These are phyloP conservation scores for Rhinogobius similis DNA, from an alignment of 2,113 vertebrate genomes.

Conservation along the genomic window DNA sequence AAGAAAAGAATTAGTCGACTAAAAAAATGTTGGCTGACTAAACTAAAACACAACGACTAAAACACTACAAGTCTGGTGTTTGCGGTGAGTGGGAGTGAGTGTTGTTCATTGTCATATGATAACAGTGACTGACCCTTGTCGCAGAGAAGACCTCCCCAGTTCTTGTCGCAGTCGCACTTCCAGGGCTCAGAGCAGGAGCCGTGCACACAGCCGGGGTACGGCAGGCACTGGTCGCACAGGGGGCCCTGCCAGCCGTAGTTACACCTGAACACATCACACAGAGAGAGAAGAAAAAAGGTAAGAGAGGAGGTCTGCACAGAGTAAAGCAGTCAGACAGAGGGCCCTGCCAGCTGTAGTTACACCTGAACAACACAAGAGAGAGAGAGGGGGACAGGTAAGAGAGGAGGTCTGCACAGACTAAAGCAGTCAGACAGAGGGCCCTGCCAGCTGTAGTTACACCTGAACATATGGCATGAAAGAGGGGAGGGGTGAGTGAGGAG, in stretches of 20 bases:
- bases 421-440: conserved; percentile 89
- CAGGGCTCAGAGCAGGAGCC: conserved; percentile 90
- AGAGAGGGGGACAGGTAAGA: neutral
- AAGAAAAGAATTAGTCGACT: no score
- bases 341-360: conserved; percentile 74
- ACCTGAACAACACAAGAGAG: conserved; percentile 75
- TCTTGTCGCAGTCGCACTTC: conserved; percentile 94
- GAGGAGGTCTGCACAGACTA: neutral
- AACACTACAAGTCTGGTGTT: no score
- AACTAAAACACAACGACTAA: no score
- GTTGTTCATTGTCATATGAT: no score
- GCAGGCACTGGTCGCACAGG: conserved; percentile 89
- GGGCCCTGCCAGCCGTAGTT: conserved; percentile 93
- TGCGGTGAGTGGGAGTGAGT: no score
- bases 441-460: conserved; percentile 96
- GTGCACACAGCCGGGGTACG: conserved; percentile 92
- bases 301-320: neutral
- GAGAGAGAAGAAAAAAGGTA: neutral
- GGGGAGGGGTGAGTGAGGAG: neutral
- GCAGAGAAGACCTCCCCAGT: conserved; percentile 96
- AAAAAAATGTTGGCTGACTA: no score
- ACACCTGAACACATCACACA: conserved; percentile 79
- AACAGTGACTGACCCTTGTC: conserved; percentile 92
- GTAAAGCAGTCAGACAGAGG: no score
- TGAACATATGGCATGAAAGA: conserved; percentile 52